Evolutionary conservation across 2,113 vertebrate genomes (phyloP), one percentile per base, ranked within the genome.

Genomic region (Numenius arquata): DNA sequence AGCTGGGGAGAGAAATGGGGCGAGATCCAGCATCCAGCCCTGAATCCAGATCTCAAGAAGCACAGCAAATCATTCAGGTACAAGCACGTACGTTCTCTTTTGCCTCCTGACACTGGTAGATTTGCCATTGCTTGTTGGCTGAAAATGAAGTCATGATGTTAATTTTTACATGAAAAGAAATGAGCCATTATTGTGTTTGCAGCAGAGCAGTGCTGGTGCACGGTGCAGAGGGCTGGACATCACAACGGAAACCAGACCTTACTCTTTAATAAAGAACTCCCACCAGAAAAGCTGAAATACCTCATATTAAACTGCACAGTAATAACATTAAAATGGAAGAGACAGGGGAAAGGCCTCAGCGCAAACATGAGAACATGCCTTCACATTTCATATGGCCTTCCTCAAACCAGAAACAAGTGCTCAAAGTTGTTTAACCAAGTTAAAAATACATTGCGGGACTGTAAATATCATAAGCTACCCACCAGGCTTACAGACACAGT

Each of bases 301-400:
- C 20, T 89, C 25, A 32, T 67, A 32, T 55, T 94, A 84, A 95
- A 94, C 65, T 89, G 50, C 48, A 53, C 68, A 61, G 25, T 36
- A 86, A 83, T 85, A 90, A 94, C 45, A 89, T 92, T 45, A 87
- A 89, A 95, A 93, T 23, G 43, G 71, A 77, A 95, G 66, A 95
- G 76, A 80, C 75, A 89, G 26, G 47, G 76, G 80, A 94, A 89
- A 85, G 52, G 71, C 86, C 66, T 92, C 84, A 94, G 17, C 66
- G 93, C 53, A 93, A 85, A 93, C 52, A 80, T 77, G 73, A 96
- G 96, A 93, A 27, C 45, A 72, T 8, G 6, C 15, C 80, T 92
- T 90, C 63, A 20, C 89, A 89, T 68, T 97, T 96, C 38, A 68
- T 88, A 79, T 38, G 38, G 6, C 29, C 26, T 20, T 41, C 8